A percentile compares a stretch with the other conserved stretches of the same genome.
Conservation (phyloP, 2,113 vertebrate genomes). For the Chaetops frenatus region DNA sequence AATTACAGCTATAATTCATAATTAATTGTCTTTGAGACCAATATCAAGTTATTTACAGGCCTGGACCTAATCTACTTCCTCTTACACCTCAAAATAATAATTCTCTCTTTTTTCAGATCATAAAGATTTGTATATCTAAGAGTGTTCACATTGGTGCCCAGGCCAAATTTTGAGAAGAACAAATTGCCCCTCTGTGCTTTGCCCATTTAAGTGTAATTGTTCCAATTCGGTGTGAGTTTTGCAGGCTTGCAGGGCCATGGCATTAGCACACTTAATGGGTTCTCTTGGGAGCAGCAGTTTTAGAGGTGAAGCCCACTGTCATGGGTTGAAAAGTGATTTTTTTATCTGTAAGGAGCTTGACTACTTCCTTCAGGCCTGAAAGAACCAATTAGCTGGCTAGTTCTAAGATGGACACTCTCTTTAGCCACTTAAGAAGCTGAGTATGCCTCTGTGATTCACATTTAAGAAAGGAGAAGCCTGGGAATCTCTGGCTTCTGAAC, state of each 20-base stretch:
- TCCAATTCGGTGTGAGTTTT: neutral
- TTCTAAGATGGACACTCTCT: no score
- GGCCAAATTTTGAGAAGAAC: constrained; percentile 15
- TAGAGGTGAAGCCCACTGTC: neutral
- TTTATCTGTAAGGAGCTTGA: no score
- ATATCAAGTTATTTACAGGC: constrained; percentile 61
- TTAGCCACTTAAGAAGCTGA: no score
- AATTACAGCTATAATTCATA: constrained; percentile 65
- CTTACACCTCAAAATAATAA: constrained; percentile 57
- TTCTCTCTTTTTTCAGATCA: constrained; percentile 6
- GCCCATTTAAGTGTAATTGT: neutral
- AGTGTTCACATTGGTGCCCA: neutral
- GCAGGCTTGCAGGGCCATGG: neutral
- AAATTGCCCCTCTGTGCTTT: constrained; percentile 9
- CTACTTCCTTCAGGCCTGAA: no score
- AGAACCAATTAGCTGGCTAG: no score
- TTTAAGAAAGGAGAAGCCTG: no score
- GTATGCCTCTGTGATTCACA: no score
- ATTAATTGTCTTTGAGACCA: constrained; percentile 67
- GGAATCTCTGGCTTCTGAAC: no score
- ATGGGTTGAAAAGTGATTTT: no score
- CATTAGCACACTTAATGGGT: neutral
- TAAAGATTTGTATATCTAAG: neutral
- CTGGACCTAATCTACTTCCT: constrained; percentile 46
- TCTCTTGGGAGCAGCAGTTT: neutral